Evolutionary conservation across 64 coral and sea anemone genomes (phyloP), one percentile per base, ranked within the genome.

Genomic region (Astreopora myriophthalma): DNA sequence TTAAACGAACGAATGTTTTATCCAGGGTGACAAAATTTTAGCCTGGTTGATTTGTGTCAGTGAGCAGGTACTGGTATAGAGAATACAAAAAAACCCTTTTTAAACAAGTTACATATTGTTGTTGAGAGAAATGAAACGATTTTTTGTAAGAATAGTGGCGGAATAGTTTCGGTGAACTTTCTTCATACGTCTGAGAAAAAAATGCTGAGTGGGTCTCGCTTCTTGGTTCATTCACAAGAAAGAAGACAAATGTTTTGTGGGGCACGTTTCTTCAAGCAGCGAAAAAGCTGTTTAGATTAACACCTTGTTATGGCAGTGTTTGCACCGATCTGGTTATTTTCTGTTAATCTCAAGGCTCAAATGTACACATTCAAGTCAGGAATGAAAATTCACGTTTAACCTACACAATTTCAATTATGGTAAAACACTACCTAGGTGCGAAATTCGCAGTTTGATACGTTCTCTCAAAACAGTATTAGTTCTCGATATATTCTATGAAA

Each of bases 271-370:
- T 52, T 34, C 31, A 35, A 83, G 34, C 79, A 30, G 76, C 49
- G 55, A 25, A 65, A 62, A 81, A 81, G 30, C 51, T 13, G 51
- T 37, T 83, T 34, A 57, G 8, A 83, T 83, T 83, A 83, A 83
- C 79, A 83, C 55, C 32, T 64, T 34, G 27, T 80, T 63, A 38
- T 65, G 32, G 30, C 20, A 64, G 79, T 31, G 3, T 65, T 65
- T 64, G 57, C 32, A 20, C 51, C 3, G n/a, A 83, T 83, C 28
- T 23, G 37, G 61, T 38, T 66, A 29, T 83, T 83, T 83, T 4
- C 32, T 35, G 52, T 63, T 83, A 32, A 83, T 83, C 52, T 32
- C 38, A 39, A 33, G n/a, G n/a, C 57, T 12, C 25, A 25, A 73
- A 83, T 65, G 39, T 9, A 33, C 32, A 37, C 34, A 83, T 65